Evolutionary conservation across 2,797 vertebrate species (phyloP).

Genomic region (Dermochelys coriacea): DNA sequence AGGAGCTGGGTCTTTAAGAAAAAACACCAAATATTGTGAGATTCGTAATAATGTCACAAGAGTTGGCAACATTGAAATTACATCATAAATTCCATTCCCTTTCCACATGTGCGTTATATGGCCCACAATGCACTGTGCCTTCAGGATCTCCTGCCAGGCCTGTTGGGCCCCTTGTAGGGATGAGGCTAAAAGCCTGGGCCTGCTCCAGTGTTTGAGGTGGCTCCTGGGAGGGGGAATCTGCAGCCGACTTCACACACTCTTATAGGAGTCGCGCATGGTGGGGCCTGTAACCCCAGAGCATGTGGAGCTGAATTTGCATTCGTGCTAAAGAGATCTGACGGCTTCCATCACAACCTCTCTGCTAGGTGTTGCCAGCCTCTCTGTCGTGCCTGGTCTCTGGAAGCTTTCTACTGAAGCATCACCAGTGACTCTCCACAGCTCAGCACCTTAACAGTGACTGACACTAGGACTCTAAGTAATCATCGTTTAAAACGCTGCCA

Average conservation of each 20-base stretch:
- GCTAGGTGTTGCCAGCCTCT: background rate
- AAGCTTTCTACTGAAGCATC: background rate
- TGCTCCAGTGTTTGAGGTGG: background rate
- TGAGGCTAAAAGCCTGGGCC: background rate
- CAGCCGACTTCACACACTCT: too few species aligned
- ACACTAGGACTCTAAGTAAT: background rate
- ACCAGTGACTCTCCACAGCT: background rate
- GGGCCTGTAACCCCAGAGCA: background rate
- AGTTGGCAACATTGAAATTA: background rate
- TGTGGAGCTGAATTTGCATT: background rate
- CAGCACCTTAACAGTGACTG: background rate
- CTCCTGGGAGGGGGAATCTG: background rate
- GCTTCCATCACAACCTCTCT: background rate
- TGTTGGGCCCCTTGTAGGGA: background rate
- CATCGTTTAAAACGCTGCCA: background rate
- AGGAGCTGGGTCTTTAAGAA: slow-evolving; percentile 2
- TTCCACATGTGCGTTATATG: background rate
- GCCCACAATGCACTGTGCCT: background rate
- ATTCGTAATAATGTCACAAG: background rate
- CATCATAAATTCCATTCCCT: background rate
- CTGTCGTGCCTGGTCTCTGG: background rate
- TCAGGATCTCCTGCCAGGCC: background rate
- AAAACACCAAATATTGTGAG: background rate
- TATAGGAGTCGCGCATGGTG: too few species aligned
- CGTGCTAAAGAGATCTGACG: background rate